These are phyloP conservation scores for Napeogenes sylphis DNA, from an alignment of 2,888 invertebrate genomes.

Conservation along the genomic window DNA sequence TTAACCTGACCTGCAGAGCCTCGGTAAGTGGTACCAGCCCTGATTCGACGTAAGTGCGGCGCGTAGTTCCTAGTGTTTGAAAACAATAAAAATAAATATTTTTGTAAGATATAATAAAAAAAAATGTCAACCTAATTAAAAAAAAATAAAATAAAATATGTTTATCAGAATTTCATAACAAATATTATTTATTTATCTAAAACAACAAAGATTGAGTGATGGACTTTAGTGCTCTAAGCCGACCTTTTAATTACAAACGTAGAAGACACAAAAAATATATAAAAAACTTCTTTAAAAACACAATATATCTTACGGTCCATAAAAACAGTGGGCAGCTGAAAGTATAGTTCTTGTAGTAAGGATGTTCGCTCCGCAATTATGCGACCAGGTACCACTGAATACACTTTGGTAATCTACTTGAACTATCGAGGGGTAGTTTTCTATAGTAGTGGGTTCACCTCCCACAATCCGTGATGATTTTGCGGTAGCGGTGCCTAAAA, in stretches of 20 bases:
- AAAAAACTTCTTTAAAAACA: background rate
- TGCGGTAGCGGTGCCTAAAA: slow-evolving; percentile 31
- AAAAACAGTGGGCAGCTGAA: slow-evolving; percentile 47
- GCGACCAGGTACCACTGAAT: slow-evolving; percentile 37
- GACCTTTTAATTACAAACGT: too few species aligned
- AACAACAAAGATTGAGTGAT: too few species aligned
- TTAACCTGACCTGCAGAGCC: slow-evolving; percentile 47
- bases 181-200: too few species aligned
- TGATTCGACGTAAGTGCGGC: slow-evolving; percentile 41
- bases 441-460: slow-evolving; percentile 42
- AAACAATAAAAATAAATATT: too few species aligned
- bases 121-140: background rate
- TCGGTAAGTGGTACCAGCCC: slow-evolving; percentile 50
- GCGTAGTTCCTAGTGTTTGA: slow-evolving; percentile 35
- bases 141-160: too few species aligned
- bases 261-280: background rate
- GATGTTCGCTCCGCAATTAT: slow-evolving; percentile 44
- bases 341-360: slow-evolving; percentile 40
- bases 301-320: slow-evolving; percentile 32
- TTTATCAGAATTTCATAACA: too few species aligned
- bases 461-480: slow-evolving; percentile 41
- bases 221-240: too few species aligned
- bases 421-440: slow-evolving; percentile 43
- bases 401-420: slow-evolving; percentile 40
- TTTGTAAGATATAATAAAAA: too few species aligned